Percentiles rank a stretch among this genome's conserved stretches.
phyloP scores from a whole-genome alignment of 1,140 invertebrate genomes.

The Gonioctena quinquepunctata region DNA sequence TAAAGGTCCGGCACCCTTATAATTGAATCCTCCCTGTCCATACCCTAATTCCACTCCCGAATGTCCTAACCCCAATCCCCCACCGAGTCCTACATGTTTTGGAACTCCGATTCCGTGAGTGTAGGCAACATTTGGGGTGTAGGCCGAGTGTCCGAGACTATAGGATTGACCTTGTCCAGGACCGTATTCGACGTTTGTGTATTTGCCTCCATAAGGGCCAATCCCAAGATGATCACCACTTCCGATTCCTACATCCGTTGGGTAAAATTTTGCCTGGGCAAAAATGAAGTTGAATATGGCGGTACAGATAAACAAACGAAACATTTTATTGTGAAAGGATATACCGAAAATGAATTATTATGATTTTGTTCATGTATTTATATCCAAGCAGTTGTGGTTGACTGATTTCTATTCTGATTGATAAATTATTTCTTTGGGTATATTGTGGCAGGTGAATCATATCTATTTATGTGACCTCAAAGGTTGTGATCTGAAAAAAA shows the following conservation, averaged over 20 bases:
- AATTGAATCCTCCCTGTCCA: slow-evolving; percentile 50
- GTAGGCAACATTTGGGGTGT: slow-evolving; percentile 18
- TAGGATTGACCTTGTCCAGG: slow-evolving; percentile 26
- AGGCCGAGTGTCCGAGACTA: slow-evolving; percentile 38
- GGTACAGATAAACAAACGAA: not conserved
- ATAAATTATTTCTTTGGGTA: not conserved
- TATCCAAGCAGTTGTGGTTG: not conserved
- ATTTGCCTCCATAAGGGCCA: slow-evolving; percentile 16
- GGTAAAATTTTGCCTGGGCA: not conserved
- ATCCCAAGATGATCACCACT: slow-evolving; percentile 29
- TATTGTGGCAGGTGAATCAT: not conserved
- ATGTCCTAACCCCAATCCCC: not conserved
- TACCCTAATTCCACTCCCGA: slow-evolving; percentile 21
- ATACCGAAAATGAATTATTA: not conserved
- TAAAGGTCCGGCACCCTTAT: slow-evolving; percentile 44
- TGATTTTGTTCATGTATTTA: not conserved
- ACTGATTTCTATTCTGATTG: not conserved
- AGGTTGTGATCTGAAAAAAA: not conserved
- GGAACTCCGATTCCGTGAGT: not conserved
- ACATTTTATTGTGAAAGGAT: not conserved
- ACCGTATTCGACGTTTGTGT: not conserved
- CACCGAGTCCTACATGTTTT: not conserved
- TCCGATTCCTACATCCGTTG: slow-evolving; percentile 14
- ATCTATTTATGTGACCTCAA: slow-evolving; percentile 4
- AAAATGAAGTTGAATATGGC: not conserved